A percentile compares a stretch with the other conserved stretches of the same genome.
These are phyloP conservation scores for Colossoma macropomum DNA, from an alignment of 2,113 vertebrate species.

Conservation along the genomic window DNA sequence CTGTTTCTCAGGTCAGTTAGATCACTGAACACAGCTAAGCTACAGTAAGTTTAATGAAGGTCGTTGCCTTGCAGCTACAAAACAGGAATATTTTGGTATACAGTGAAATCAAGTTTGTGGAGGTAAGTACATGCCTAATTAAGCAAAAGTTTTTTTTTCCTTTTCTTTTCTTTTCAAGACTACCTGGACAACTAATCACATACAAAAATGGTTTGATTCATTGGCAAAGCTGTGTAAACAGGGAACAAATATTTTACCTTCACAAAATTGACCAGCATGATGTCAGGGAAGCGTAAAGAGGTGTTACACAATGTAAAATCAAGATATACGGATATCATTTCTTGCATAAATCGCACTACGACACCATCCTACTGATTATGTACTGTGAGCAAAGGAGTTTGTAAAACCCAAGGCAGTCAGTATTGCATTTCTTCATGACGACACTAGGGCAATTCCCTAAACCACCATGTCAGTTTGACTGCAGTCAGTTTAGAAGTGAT, in stretches of 20 bases:
- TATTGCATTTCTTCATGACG: conserved; percentile 24
- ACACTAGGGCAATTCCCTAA: background rate
- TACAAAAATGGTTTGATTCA: background rate
- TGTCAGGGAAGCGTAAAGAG: conserved; percentile 3
- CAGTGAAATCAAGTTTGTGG: conserved; percentile 9
- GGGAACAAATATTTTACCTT: background rate
- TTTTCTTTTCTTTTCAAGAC: background rate
- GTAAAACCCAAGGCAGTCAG: background rate
- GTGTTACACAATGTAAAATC: conserved; percentile 19
- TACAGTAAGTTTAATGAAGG: conserved; percentile 38
- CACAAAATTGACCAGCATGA: conserved; percentile 20
- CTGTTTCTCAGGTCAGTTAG: conserved; percentile 60
- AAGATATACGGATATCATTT: conserved; percentile 2
- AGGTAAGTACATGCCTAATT: conserved; percentile 22
- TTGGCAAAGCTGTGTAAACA: conserved; percentile 35
- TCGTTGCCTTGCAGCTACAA: conserved; percentile 4
- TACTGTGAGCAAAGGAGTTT: background rate
- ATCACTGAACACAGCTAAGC: conserved; percentile 61
- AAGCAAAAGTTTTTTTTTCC: background rate
- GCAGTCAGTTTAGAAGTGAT: no score
- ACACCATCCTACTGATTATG: conserved; percentile 3
- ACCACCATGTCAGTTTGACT: background rate
- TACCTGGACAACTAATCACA: background rate
- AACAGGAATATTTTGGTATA: conserved; percentile 32
- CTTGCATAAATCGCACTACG: conserved; percentile 40